Evolutionary conservation across 1,140 invertebrate species (phyloP), one percentile per base, ranked within the genome.

Genomic region (Schlechtendalia chinensis): DNA sequence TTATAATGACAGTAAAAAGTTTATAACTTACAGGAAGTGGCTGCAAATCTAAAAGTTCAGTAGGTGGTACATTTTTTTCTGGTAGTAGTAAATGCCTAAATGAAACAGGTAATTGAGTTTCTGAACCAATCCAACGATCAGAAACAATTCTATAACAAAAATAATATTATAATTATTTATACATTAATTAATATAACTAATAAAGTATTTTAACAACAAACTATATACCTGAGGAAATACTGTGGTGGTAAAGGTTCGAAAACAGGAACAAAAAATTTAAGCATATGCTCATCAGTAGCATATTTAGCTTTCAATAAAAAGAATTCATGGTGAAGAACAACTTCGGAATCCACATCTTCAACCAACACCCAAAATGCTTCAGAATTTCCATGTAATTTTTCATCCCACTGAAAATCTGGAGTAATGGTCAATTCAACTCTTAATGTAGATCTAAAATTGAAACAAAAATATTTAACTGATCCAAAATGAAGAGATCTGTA

Each of bases 281-380:
- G 91, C 59, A 96, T 88, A 86, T 99, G 98, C 84, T 99, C 97
- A 85, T 99, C 98, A 82, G 90, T 88, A 56, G 92, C 90, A 87
- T 98, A 99, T 86, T 98, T 97, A 80, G 94, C 89, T 87, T 99
- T 99, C 0, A 99, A 87, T 17, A 99, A 88, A 86, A 99, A 99
- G 86, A 94, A 99, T 87, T 99, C 98, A 85, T 99, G 95, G 87
- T 99, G 98, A 1, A 99, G 88, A 83, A 99, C 91, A 3, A 94
- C 91, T 85, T 99, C 97, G 1, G 95, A 95, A 87, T 99, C 97
- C 1, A 99, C 97, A 86, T 99, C 98, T 86, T 99, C 97, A 0
- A 99, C 96, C 14, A 99, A 87, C 83, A 99, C 98, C 98, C 98
- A 99, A 87, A 99, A 99, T 0, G 94, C 96, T 88, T 99, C 96